Base-by-base conservation (phyloP, 2,113 vertebrate species). In the Telmatochromis brachygnathus region DNA sequence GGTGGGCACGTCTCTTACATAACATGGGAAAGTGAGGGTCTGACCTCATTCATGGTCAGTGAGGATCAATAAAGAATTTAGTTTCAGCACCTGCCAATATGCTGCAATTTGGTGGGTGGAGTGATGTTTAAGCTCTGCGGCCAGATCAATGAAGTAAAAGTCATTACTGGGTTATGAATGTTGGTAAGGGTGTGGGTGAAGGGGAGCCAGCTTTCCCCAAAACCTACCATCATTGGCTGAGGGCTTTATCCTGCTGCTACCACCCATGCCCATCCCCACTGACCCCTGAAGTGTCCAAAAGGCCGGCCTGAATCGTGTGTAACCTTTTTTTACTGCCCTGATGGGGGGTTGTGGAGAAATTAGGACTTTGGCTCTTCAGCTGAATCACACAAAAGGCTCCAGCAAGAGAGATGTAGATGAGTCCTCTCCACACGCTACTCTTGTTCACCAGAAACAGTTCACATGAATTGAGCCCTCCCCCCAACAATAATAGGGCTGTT, bases 81-180 rank as follows among this genome's bases (percentile, higher is more conserved):
- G 81, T 90, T 90, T 85, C 33, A 35, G 81, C 87, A 93, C 83
- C 88, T 94, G 95, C 84, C 93, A 93, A 94, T 92, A 90, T 9
- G 87, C 86, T 82, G 79, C 79, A 87, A 83, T 86, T 75, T 81
- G 81, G 84, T 90, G 85, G 88, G 92, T 84, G 89, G 86, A 92
- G 82, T 7, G 83, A 87, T 86, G 87, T 58, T 60, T 88, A 70
- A 53, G 87, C 93, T 94, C 86, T 84, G 82, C 9, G 75, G 89
- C 84, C 86, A 21, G 95, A 96, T 96, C 96, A 93, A 96, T 96
- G 91, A 13, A 85, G 88, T 77, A 90, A 93, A 92, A 94, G 95
- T 94, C 94, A 94, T 96, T 91, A 95, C 94, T 93, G 90, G 85
- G 92, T 91, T 95, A 87, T 94, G 91, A 94, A 95, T 95, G 90